Evolutionary conservation across 2,113 vertebrate genomes (phyloP).

Genomic region (Trematocara unimaculatum): DNA sequence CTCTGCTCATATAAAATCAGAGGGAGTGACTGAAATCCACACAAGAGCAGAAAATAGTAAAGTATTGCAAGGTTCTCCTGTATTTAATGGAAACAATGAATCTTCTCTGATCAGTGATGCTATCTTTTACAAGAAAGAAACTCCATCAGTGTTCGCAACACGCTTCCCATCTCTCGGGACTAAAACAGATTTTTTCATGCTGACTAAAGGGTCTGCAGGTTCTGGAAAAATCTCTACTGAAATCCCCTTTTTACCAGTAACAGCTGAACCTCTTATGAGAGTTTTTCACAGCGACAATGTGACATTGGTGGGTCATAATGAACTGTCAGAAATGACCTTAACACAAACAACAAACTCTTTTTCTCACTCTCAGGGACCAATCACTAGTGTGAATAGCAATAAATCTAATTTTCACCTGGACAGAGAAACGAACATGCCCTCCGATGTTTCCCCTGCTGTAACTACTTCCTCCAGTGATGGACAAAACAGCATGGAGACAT

Average conservation of each 20-base stretch:
- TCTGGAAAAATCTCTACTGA: neutral
- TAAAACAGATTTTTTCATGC: neutral
- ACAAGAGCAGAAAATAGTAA: neutral
- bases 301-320: neutral
- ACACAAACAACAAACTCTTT: neutral
- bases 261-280: neutral
- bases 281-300: neutral
- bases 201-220: neutral
- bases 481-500: conserved; percentile 22
- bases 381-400: neutral
- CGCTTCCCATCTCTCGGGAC: neutral
- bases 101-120: neutral
- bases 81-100: neutral
- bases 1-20: neutral
- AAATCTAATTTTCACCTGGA: conserved; percentile 31
- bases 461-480: conserved; percentile 3
- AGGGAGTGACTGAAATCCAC: neutral
- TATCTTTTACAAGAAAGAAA: neutral
- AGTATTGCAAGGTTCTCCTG: neutral
- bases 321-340: neutral
- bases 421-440: neutral
- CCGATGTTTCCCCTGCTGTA: conserved; percentile 2
- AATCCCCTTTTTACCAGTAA: neutral
- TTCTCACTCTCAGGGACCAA: neutral
- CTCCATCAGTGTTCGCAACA: neutral